Conservation (phyloP, 2,888 invertebrate genomes). For the Elegia similella region DNA sequence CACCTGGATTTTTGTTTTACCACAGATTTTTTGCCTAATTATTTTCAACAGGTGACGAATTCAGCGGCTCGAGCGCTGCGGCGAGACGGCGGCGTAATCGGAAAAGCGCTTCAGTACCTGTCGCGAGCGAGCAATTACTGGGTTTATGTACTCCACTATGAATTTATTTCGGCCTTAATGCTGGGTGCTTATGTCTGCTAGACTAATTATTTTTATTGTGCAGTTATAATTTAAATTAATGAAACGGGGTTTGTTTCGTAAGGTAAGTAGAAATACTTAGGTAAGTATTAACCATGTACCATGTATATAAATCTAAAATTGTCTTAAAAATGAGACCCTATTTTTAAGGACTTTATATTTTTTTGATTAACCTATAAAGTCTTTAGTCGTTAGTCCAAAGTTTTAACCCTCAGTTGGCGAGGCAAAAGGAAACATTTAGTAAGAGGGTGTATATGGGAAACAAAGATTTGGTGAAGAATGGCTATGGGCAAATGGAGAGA, state of each 20-base stretch:
- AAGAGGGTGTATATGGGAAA: too few relatives aligned
- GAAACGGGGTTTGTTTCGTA: not conserved
- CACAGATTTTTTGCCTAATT: conserved; percentile 81
- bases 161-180: conserved; percentile 25
- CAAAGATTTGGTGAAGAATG: too few relatives aligned
- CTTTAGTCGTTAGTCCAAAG: too few relatives aligned
- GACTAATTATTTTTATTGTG: conserved; percentile 30
- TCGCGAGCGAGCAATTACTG: conserved; percentile 73
- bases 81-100: conserved; percentile 62
- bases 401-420: too few relatives aligned
- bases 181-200: conserved; percentile 19
- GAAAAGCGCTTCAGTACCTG: conserved; percentile 62
- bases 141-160: conserved; percentile 44
- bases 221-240: not conserved
- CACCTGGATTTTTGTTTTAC: conserved; percentile 76
- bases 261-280: too few relatives aligned
- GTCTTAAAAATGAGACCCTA: too few relatives aligned
- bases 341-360: too few relatives aligned
- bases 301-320: too few relatives aligned
- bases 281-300: too few relatives aligned
- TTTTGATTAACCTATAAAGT: too few relatives aligned
- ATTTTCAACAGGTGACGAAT: conserved; percentile 82
- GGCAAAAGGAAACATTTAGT: too few relatives aligned
- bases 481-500: too few relatives aligned
- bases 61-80: conserved; percentile 71